A percentile compares a stretch with the other conserved stretches of the same genome.
These are phyloP conservation scores for Serinus canaria DNA, from an alignment of 2,113 vertebrate genomes.

Conservation along the genomic window DNA sequence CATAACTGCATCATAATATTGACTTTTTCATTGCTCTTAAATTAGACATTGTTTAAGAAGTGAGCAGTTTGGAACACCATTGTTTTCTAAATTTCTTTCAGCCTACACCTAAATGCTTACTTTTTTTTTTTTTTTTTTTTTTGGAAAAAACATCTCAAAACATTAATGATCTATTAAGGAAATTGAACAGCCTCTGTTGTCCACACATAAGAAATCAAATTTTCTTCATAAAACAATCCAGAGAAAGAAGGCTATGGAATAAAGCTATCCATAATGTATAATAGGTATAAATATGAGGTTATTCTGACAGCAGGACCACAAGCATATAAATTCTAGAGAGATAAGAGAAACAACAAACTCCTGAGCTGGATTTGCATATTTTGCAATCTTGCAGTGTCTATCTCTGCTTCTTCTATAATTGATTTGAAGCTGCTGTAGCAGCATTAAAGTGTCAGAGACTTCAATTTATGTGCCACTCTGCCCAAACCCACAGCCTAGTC, in stretches of 20 bases:
- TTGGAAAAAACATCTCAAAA: neutral
- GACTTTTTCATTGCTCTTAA: neutral
- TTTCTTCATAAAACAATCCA: neutral
- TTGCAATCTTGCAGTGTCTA: neutral
- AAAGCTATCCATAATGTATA: neutral
- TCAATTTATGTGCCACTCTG: conserved; percentile 19
- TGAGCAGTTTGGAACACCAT: neutral
- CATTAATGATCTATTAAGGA: neutral
- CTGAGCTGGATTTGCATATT: conserved; percentile 20
- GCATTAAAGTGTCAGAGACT: conserved; percentile 36
- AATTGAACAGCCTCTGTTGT: neutral
- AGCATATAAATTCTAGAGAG: neutral
- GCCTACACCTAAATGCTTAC: neutral
- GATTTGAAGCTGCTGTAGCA: conserved; percentile 34
- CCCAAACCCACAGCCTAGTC: neutral
- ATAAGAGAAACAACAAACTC: neutral
- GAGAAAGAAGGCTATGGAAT: neutral
- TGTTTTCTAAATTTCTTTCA: neutral
- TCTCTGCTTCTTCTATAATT: neutral
- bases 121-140: neutral
- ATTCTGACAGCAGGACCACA: neutral
- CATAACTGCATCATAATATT: neutral
- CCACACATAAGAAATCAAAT: neutral
- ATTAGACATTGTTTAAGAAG: neutral
- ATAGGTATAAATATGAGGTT: neutral